These are phyloP conservation scores for Acyrthosiphon pisum DNA, from an alignment of 1,140 invertebrate genomes.

Conservation along the genomic window DNA sequence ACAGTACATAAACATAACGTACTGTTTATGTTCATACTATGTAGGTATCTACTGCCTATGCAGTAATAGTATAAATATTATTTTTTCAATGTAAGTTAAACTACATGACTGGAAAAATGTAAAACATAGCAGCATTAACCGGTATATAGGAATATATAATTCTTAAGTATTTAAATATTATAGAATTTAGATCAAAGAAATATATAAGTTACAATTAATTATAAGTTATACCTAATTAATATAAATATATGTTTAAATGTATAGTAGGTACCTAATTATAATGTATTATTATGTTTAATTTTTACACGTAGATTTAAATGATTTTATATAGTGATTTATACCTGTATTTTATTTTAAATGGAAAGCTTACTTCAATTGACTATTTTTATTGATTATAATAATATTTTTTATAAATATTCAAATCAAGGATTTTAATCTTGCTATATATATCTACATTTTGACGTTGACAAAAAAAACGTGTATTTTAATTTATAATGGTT, in stretches of 20 bases:
- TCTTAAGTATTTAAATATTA: background rate
- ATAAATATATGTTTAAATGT: too few species aligned
- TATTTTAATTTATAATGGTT: background rate
- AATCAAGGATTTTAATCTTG: too few species aligned
- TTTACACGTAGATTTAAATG: background rate
- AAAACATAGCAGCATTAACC: background rate
- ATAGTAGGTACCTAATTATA: too few species aligned
- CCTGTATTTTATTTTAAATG: background rate
- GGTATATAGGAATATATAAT: background rate
- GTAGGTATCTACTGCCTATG: background rate
- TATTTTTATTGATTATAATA: background rate
- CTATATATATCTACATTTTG: background rate
- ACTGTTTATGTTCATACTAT: background rate
- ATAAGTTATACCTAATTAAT: background rate
- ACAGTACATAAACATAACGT: background rate
- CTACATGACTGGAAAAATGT: background rate
- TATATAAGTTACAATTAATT: background rate
- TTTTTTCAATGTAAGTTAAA: background rate
- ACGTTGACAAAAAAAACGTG: background rate
- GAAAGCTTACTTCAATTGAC: background rate
- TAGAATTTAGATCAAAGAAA: too few species aligned
- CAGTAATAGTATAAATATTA: background rate
- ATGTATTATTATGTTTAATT: background rate
- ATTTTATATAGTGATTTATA: background rate
- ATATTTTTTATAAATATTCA: constrained; percentile 12